Percentiles rank a stretch among this genome's conserved stretches.
Conservation (phyloP, 2,888 invertebrate species). For the Brachylomia viminalis region DNA sequence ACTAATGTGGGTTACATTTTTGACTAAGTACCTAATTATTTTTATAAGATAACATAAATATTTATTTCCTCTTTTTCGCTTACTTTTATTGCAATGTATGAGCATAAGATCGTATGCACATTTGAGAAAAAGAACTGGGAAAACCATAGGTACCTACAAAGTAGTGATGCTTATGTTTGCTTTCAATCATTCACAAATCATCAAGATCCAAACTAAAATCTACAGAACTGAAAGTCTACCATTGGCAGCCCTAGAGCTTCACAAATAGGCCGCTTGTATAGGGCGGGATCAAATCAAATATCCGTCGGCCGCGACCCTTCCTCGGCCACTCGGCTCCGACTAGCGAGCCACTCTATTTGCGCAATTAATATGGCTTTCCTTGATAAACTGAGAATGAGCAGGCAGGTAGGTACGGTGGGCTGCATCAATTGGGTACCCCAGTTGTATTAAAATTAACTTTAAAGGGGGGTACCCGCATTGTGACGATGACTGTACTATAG, state of each 20-base stretch:
- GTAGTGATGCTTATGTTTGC: not conserved
- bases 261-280: slow-evolving; percentile 54
- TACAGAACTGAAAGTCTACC: not conserved
- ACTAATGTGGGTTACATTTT: not conserved
- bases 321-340: slow-evolving; percentile 45
- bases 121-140: not conserved
- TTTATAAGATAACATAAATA: not conserved
- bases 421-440: too few species aligned
- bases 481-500: too few species aligned
- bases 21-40: not conserved
- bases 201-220: not conserved
- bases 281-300: slow-evolving; percentile 67
- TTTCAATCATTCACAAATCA: not conserved
- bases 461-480: too few species aligned
- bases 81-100: not conserved
- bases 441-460: too few species aligned
- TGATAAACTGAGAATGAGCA: slow-evolving; percentile 39
- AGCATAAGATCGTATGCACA: too few species aligned
- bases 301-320: slow-evolving; percentile 59
- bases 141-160: not conserved
- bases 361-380: slow-evolving; percentile 60
- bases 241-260: slow-evolving; percentile 40
- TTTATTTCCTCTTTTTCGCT: not conserved
- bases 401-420: too few species aligned
- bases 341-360: slow-evolving; percentile 53